Evolutionary conservation across 2,113 vertebrate species (phyloP).

Genomic region (Gobius niger): DNA sequence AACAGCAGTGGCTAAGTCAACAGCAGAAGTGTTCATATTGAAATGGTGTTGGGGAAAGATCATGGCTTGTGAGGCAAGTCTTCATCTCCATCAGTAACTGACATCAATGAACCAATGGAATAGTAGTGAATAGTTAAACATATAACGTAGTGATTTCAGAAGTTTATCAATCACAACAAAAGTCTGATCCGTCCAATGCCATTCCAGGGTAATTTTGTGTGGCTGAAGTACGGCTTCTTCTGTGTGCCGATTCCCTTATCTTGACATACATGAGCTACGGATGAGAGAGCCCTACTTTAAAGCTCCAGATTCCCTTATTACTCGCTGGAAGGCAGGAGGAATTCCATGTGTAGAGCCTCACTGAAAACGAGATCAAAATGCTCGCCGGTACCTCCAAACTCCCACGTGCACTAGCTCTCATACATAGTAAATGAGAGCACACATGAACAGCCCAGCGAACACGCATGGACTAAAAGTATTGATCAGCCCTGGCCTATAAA

Average conservation of each 20-base stretch:
- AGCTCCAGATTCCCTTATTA: conserved; percentile 5
- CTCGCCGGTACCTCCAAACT: not conserved
- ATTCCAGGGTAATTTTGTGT: no score
- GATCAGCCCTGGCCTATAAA: conserved; percentile 25
- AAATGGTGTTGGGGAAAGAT: no score
- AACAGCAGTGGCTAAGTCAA: no score
- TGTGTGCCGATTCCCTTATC: not conserved
- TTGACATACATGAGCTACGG: not conserved
- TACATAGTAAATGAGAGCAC: conserved; percentile 1
- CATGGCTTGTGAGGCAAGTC: no score
- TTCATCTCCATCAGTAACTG: no score
- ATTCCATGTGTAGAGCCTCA: not conserved
- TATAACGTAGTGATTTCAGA: no score
- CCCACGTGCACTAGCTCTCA: not conserved
- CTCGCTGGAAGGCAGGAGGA: conserved; percentile 7
- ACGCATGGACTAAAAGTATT: conserved; percentile 10
- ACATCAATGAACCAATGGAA: no score
- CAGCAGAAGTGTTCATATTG: no score
- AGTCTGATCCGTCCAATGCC: no score
- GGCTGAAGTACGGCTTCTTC: not conserved
- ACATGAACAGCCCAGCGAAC: not conserved
- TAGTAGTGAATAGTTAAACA: no score
- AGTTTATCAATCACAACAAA: no score
- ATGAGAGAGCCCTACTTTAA: not conserved
- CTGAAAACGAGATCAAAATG: not conserved